Base-by-base conservation (phyloP, 2,797 vertebrate genomes). In the Rhinatrema bivittatum region DNA sequence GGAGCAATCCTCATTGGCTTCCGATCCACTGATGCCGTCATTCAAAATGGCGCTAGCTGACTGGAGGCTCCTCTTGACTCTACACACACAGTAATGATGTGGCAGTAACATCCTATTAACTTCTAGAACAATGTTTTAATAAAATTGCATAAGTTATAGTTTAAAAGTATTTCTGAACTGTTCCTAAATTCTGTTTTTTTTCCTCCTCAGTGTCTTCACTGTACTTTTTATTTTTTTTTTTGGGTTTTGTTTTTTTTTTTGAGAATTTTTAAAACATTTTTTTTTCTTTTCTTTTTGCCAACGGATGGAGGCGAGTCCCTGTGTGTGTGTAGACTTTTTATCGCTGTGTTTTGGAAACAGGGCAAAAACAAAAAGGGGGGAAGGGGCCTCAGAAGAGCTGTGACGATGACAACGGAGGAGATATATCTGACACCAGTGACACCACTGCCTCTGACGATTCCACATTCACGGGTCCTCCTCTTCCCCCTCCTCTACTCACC, bases 191-290 rank as follows among this genome's bases (percentile, higher is more conserved):
- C 13, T 57, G 25, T 65, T 39, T 39, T 10, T 22, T 36, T 34
- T 43, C 54, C 39, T 30, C 17, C 53, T 27, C 46, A 83, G 81
- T 81, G 77, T 84, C 80, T 85, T 79, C 82, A 83, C 84, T 85
- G 79, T 84, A 82, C 85, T 81, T 83, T 80, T 74, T 68, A n/a
- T 78, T 81, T 63, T 53, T 70, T 67, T 68, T 67, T 42, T 49
- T 42, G 26, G n/a, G n/a, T 83, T 80, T 74, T 68, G n/a, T 78
- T 81, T 63, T 53, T 70, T 67, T 68, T 67, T 42, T 49, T 42
- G 28, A 41, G 42, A 13, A 46, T 28, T 64, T 34, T 29, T 42
- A 47, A 20, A 33, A 41, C 50, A 36, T 20, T 44, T 27, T 53
- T 60, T 54, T 43, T 50, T 42, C 64, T 52, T 59, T 46, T 27